A percentile compares a stretch with the other conserved stretches of the same genome.
These are phyloP conservation scores for Sebastes fasciatus DNA, from an alignment of 2,113 vertebrate genomes.

Conservation along the genomic window DNA sequence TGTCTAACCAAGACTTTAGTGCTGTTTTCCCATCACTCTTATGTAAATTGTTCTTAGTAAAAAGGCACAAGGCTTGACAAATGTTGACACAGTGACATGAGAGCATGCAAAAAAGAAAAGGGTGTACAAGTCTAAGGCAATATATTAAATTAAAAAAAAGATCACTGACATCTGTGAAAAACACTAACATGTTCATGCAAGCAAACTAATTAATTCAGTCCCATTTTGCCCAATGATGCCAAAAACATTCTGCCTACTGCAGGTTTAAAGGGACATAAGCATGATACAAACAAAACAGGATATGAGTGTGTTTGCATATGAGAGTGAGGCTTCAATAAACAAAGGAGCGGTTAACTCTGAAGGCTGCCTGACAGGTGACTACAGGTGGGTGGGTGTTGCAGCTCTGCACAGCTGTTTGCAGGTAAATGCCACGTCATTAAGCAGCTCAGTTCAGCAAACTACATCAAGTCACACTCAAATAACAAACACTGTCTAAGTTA, in stretches of 20 bases:
- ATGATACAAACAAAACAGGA: background rate
- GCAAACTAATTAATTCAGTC: background rate
- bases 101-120: constrained; percentile 10
- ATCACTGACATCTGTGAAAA: background rate
- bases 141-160: background rate
- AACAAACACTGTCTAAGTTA: background rate
- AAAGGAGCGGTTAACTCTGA: background rate
- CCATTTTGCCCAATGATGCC: no score
- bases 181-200: constrained; percentile 18
- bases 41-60: background rate
- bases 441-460: background rate
- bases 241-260: no score
- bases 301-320: background rate
- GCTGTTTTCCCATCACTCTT: background rate
- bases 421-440: constrained; percentile 29
- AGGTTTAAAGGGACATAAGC: no score
- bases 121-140: background rate
- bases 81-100: constrained; percentile 12
- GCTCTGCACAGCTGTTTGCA: background rate
- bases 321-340: background rate
- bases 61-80: background rate
- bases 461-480: background rate
- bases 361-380: background rate
- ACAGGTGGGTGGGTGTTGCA: background rate
- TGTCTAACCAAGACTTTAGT: background rate